Evolutionary conservation across 1,140 invertebrate genomes (phyloP), one percentile per base, ranked within the genome.

Genomic region (Scaptodrosophila lebanonensis): DNA sequence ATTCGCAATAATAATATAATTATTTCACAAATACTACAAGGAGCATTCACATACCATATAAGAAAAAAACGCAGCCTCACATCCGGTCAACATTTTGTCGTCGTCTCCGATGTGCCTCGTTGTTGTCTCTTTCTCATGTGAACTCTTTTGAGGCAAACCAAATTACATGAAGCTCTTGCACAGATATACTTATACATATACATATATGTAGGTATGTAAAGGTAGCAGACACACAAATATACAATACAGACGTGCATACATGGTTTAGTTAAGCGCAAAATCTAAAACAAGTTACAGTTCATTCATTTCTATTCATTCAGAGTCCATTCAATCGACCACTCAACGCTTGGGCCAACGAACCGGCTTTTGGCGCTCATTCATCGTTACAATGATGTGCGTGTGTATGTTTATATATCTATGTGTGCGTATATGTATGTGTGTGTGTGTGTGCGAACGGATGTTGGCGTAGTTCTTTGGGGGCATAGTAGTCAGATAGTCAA

Each of bases 81-180:
- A 77, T 77, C 73, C 73, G 73, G 73, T 77, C 73, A 77, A 79
- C 75, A 82, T 82, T 77, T 77, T 77, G 73, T 77, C 73, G 73
- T 70, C 69, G 44, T 65, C 64, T 64, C 65, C 61, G 43, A 25
- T 8, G 8, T 8, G 8, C 22, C 3, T 25, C 22, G 22, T 25
- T 8, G 3, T 8, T 25, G 22, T 3, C 22, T 68, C 70, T 75
- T 65, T 61, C 52, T 73, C 73, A 77, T 82, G 73, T 77, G 75
- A 77, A 77, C 73, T 82, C 73, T 77, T 77, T 73, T 65, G 32
- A 51, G 62, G 71, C 61, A 76, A 77, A 62, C 73, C 68, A 77
- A 77, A 77, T 77, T 77, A 77, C 75, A 66, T 59, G 12, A 66
- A 62, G 35, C 50, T 27, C 39, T 47, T 27, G 29, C 51, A 47